Base-by-base conservation (phyloP, 2,113 vertebrate species). In the Calyptomena viridis region DNA sequence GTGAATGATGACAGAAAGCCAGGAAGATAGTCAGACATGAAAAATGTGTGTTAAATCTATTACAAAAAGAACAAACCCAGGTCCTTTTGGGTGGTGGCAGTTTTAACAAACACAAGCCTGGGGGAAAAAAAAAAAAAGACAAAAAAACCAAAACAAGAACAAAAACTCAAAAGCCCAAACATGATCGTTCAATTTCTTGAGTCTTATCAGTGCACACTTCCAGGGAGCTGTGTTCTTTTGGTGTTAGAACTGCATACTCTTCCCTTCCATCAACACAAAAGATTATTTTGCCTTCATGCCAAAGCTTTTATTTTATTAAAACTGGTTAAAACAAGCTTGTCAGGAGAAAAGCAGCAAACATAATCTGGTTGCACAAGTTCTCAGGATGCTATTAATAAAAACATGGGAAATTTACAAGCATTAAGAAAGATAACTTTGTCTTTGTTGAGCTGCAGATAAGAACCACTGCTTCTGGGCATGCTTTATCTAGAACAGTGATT, bases 331-430 rank as follows among this genome's bases (percentile, higher is more conserved):
- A 95, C 39, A 76, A 82, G 62, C 37, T 87, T 49, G 44, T 72
- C 44, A 64, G 76, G 66, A 93, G 74, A 76, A 76, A 93, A 90
- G 52, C 15, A 68, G 44, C 73, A 94, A 81, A 60, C 5, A 87
- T 74, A 42, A 89, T 76, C 81, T 85, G 52, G 53, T 50, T 80
- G 80, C 81, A 73, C 52, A 93, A 94, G 53, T 92, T 89, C 78
- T 88, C 25, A 20, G 77, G 74, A 89, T 71, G 50, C 71, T 91
- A 90, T 90, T 94, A 92, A 81, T 90, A 94, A 92, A 95, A 87
- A 87, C 67, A 95, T 16, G 47, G 83, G 82, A 96, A 84, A 83
- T 90, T 79, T 68, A 73, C 37, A 89, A 58, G 89, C 71, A 92
- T n/a, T 79, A 73, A 84, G 46, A 89, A 87, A 82, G 63, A 84